Evolutionary conservation across 2,797 vertebrate species (phyloP).

Genomic region (Semaprochilodus insignis): DNA sequence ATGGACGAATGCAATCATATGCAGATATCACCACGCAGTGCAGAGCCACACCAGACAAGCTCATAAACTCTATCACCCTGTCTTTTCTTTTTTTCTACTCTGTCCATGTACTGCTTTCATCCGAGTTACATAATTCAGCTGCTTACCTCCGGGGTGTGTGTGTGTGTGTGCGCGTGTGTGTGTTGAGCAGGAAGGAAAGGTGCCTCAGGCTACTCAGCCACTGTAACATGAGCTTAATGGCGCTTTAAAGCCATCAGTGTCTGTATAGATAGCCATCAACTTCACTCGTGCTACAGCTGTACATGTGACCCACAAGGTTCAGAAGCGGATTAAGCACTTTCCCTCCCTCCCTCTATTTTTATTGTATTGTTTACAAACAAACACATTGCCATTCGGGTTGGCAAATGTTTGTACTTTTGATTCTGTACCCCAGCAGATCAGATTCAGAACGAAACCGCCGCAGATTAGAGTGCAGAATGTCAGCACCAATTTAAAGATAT

Average conservation of each 20-base stretch:
- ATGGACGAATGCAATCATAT: neutral
- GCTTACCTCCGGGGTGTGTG: conserved; percentile 3
- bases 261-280: conserved; percentile 1
- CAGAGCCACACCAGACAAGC: neutral
- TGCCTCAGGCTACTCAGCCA: conserved; percentile 5
- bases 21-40: neutral
- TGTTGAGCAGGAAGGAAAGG: conserved; percentile 10
- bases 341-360: conserved; percentile 11
- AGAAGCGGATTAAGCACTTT: conserved; percentile 24
- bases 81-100: neutral
- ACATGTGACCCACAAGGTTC: neutral
- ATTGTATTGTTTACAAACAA: neutral
- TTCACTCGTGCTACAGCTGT: neutral
- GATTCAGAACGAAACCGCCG: too few species aligned
- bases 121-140: neutral
- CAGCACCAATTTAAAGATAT: too few species aligned
- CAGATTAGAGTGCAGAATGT: too few species aligned
- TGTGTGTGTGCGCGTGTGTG: conserved; percentile 24
- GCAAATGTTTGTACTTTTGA: too few species aligned
- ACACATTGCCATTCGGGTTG: neutral
- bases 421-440: too few species aligned
- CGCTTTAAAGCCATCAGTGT: conserved; percentile 16
- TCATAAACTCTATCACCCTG: neutral
- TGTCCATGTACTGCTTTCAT: conserved; percentile 11
- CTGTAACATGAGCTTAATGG: conserved; percentile 34